Conservation (phyloP, 2,113 vertebrate genomes). For the Petaurus breviceps region DNA sequence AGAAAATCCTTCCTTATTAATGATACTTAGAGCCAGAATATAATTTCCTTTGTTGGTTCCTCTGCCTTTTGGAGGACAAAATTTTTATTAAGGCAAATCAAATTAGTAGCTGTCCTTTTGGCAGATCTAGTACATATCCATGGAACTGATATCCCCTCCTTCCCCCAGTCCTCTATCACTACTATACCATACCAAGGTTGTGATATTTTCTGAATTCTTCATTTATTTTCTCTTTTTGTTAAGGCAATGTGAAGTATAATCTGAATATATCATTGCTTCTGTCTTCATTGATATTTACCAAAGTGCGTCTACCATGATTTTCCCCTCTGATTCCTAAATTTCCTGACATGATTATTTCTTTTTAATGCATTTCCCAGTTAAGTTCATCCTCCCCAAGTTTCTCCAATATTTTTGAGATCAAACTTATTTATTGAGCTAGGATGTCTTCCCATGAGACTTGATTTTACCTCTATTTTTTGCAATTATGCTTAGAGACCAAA, state of each 20-base stretch:
- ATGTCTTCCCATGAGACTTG: neutral
- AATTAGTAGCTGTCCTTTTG: too few relatives aligned
- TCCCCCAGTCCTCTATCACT: neutral
- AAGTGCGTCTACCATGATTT: neutral
- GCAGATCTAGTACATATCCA: neutral
- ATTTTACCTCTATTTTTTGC: too few relatives aligned
- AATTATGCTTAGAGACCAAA: too few relatives aligned
- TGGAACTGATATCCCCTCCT: neutral
- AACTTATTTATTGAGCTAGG: neutral
- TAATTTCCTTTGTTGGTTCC: neutral
- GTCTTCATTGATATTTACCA: too few relatives aligned
- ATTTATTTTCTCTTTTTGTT: neutral
- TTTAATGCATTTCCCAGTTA: neutral
- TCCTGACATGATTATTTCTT: neutral
- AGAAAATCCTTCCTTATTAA: neutral
- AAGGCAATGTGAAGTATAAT: neutral
- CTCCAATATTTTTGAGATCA: neutral
- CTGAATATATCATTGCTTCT: too few relatives aligned
- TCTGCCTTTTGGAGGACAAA: neutral
- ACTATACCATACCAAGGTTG: neutral
- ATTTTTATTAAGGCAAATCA: neutral
- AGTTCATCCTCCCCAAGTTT: neutral
- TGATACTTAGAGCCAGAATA: neutral
- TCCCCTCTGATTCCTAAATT: neutral
- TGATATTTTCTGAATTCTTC: neutral